Conservation (phyloP, 2,797 vertebrate species). For the Chloroceryle inda region DNA sequence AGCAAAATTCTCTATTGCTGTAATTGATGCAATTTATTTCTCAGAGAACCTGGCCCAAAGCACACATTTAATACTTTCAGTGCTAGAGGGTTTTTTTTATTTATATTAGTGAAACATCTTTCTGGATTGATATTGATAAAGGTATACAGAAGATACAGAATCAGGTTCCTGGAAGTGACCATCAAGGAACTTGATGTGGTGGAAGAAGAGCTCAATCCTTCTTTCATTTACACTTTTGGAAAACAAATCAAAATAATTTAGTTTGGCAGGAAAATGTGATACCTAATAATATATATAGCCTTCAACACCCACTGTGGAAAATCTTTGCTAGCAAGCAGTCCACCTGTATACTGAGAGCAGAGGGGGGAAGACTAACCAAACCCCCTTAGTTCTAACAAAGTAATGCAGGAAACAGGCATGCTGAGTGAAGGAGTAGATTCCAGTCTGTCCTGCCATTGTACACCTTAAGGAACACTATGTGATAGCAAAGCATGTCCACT, state of each 20-base stretch:
- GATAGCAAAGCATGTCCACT: neutral
- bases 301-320: neutral
- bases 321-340: neutral
- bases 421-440: neutral
- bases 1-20: neutral
- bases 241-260: neutral
- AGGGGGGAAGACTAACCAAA: neutral
- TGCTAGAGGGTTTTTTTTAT: neutral
- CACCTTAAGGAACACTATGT: neutral
- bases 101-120: neutral
- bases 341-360: neutral
- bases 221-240: neutral
- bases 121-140: neutral
- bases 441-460: neutral
- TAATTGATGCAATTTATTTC: slow-evolving; percentile 2
- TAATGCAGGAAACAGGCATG: neutral
- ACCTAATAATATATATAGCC: neutral
- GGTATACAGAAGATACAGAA: neutral
- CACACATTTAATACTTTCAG: neutral
- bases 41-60: neutral
- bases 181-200: neutral
- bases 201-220: neutral
- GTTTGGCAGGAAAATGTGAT: neutral
- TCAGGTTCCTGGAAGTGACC: neutral
- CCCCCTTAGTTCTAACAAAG: neutral